Evolutionary conservation across 2,888 invertebrate genomes (phyloP).

Genomic region (Melikaiella ostensackeni): DNA sequence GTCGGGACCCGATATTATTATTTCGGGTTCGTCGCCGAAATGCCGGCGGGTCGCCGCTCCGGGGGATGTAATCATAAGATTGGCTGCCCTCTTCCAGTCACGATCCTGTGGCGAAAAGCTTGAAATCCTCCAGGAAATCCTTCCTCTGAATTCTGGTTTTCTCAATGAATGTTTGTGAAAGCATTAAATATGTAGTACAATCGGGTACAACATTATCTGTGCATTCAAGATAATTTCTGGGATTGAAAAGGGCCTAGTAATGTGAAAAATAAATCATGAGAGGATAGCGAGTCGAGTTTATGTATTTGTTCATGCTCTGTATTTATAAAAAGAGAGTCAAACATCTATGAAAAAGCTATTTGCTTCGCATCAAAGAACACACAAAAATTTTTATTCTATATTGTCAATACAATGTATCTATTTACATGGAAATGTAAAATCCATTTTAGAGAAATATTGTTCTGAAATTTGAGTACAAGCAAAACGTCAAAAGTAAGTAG

Average conservation of each 20-base stretch:
- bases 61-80: slow-evolving; percentile 66
- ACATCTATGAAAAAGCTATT: background rate
- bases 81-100: slow-evolving; percentile 53
- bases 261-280: no score
- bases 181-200: background rate
- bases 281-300: no score
- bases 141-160: background rate
- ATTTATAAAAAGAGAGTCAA: no score
- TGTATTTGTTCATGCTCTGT: no score
- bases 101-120: slow-evolving; percentile 28
- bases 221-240: no score
- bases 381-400: background rate
- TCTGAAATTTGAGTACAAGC: slow-evolving; percentile 15
- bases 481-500: slow-evolving; percentile 24
- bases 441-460: slow-evolving; percentile 3
- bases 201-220: no score
- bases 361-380: background rate
- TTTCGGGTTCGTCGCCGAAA: slow-evolving; percentile 61
- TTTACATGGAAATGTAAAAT: slow-evolving; percentile 8
- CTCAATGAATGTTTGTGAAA: background rate
- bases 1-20: slow-evolving; percentile 63
- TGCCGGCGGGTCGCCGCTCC: slow-evolving; percentile 61
- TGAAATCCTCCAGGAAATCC: slow-evolving; percentile 29
- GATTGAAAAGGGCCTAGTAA: no score
- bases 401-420: background rate